A percentile compares a stretch with the other conserved stretches of the same genome.
phyloP scores from a whole-genome alignment of 2,888 invertebrate genomes.

The Drosophila percnosoma region DNA sequence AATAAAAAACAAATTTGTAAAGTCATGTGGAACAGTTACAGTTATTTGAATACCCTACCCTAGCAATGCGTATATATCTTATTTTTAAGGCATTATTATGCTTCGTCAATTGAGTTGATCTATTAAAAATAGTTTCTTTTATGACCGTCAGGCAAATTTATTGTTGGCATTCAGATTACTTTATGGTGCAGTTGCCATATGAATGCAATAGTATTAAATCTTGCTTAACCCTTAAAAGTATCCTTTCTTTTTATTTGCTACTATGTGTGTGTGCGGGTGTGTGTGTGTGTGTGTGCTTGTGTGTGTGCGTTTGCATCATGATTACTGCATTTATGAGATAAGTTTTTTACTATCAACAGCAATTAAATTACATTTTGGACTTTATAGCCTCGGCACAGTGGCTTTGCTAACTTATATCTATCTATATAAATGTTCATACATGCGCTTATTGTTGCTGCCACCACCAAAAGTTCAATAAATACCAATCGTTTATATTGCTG shows the following conservation, averaged over 20 bases:
- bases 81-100: neutral
- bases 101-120: neutral
- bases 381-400: constrained; percentile 54
- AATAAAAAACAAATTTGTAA: constrained; percentile 5
- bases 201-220: neutral
- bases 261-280: neutral
- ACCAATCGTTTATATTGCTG: constrained; percentile 57
- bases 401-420: neutral
- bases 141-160: neutral
- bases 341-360: constrained; percentile 66
- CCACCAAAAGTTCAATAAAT: constrained; percentile 69
- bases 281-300: constrained; percentile 5
- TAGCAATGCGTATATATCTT: neutral
- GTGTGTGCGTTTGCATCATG: constrained; percentile 31
- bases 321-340: constrained; percentile 73
- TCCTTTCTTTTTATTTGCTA: neutral
- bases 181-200: constrained; percentile 2
- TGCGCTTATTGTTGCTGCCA: constrained; percentile 23
- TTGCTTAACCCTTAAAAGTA: neutral
- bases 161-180: neutral
- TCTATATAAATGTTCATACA: neutral
- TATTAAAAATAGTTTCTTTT: neutral
- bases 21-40: neutral
- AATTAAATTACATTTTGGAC: constrained; percentile 75
- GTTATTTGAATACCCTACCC: neutral